These are phyloP conservation scores for Halictus rubicundus DNA, from an alignment of 1,140 invertebrate genomes.

Conservation along the genomic window DNA sequence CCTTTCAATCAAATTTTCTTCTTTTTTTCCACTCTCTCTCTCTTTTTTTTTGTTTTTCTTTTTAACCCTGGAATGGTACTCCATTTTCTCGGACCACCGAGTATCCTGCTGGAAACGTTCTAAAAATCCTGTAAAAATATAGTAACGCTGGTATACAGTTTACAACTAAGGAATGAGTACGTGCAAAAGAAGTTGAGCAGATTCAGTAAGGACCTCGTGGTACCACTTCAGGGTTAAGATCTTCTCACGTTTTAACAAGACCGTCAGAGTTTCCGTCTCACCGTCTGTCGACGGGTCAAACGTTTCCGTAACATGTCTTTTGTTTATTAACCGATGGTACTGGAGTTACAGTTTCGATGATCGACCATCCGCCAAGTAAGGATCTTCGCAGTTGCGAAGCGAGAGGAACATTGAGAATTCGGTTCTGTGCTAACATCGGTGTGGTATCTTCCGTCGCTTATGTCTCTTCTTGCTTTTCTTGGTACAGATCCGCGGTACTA, in stretches of 20 bases:
- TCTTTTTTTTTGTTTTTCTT: background rate
- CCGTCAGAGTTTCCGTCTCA: background rate
- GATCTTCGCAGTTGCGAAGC: background rate
- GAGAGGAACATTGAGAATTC: background rate
- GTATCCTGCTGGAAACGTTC: no score
- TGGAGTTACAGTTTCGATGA: background rate
- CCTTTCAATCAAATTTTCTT: background rate
- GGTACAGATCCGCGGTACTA: background rate
- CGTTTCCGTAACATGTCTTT: background rate
- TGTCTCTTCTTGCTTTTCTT: background rate
- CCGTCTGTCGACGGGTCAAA: background rate
- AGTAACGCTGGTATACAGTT: no score
- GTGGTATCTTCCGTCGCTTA: background rate
- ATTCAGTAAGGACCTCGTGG: no score
- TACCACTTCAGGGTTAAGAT: no score
- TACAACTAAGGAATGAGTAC: no score
- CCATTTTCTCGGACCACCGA: no score
- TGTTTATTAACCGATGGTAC: background rate
- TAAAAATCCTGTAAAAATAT: no score
- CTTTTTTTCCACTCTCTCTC: background rate
- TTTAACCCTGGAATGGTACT: no score
- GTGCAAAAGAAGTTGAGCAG: no score
- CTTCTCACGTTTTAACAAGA: background rate
- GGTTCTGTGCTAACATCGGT: background rate
- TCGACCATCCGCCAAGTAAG: background rate